Evolutionary conservation across 2,888 invertebrate genomes (phyloP).

Genomic region (Lysandra bellargus): DNA sequence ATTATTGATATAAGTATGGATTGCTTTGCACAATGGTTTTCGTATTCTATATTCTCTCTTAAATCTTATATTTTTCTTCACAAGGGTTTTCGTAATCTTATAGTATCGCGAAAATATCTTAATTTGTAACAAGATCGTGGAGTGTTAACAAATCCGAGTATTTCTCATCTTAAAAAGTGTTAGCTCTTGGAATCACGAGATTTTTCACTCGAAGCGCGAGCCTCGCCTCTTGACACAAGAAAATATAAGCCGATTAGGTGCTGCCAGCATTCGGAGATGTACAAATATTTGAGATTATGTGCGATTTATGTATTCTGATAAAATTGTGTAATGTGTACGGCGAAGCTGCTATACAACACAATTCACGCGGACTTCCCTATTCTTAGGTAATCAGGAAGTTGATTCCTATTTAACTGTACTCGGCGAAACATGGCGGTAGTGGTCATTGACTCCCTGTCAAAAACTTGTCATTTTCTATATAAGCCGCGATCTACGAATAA

Average conservation of each 20-base stretch:
- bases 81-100: not conserved
- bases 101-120: not conserved
- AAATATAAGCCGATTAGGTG: conserved; percentile 9
- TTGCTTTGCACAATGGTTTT: too few relatives aligned
- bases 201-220: conserved; percentile 16
- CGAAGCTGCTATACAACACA: not conserved
- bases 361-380: not conserved
- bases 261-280: not conserved
- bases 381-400: too few relatives aligned
- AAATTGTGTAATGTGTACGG: not conserved
- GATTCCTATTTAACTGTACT: too few relatives aligned
- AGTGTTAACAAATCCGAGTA: conserved; percentile 19
- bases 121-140: conserved; percentile 7
- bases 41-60: too few relatives aligned
- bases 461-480: too few relatives aligned
- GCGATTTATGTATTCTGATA: conserved; percentile 3
- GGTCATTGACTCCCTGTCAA: too few relatives aligned
- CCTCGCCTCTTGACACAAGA: conserved; percentile 10
- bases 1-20: too few relatives aligned
- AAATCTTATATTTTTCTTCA: too few relatives aligned
- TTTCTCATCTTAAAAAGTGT: conserved; percentile 15
- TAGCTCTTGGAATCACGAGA: conserved; percentile 13
- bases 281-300: conserved; percentile 16
- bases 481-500: too few relatives aligned
- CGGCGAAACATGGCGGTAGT: too few relatives aligned